Conservation (phyloP, 1,140 invertebrate genomes). For the Heliconius hermathena region DNA sequence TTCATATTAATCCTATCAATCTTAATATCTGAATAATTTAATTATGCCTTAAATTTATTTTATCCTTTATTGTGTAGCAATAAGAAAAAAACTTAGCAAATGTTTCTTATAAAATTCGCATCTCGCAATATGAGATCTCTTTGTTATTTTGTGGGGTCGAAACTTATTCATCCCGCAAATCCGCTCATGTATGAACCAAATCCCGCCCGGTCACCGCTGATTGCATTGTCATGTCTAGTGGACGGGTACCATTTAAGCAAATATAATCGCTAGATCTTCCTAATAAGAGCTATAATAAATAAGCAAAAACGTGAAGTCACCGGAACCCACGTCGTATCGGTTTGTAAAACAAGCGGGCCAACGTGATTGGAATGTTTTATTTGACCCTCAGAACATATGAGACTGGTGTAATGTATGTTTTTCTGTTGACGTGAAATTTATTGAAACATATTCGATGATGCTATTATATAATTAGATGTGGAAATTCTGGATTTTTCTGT, state of each 20-base stretch:
- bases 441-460: conserved; percentile 40
- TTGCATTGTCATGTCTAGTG: conserved; percentile 80
- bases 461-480: conserved; percentile 5
- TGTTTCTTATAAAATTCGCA: conserved; percentile 67
- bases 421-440: conserved; percentile 67
- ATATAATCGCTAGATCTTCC: background rate
- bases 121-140: conserved; percentile 71
- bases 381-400: conserved; percentile 77
- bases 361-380: conserved; percentile 80
- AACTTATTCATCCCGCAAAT: conserved; percentile 81
- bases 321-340: conserved; percentile 72
- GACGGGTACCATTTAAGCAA: conserved; percentile 30
- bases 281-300: conserved; percentile 47
- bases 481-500: background rate
- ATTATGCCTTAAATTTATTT: background rate
- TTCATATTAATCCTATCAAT: background rate
- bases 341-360: conserved; percentile 78
- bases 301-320: conserved; percentile 37
- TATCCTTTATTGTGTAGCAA: background rate
- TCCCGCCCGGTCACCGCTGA: conserved; percentile 80
- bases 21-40: background rate
- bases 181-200: conserved; percentile 80
- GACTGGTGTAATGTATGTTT: conserved; percentile 77
- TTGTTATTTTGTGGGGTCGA: conserved; percentile 80
- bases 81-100: conserved; percentile 67